Conservation (phyloP, 2,113 vertebrate genomes). For the Ictalurus punctatus region DNA sequence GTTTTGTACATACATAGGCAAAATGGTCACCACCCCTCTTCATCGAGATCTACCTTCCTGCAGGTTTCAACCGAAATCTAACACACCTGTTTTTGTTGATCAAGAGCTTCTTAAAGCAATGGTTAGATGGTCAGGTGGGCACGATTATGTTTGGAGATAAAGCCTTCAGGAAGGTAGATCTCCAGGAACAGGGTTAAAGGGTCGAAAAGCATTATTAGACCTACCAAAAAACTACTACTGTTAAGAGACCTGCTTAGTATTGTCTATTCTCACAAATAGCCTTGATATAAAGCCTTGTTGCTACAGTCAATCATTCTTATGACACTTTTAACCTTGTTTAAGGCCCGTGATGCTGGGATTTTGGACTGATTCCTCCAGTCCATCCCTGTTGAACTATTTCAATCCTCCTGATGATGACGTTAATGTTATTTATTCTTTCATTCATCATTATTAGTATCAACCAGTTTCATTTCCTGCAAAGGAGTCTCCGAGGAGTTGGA, state of each 20-base stretch:
- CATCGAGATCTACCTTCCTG: too few species aligned
- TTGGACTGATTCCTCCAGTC: neutral
- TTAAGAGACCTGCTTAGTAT: neutral
- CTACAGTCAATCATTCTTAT: neutral
- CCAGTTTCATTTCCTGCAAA: neutral
- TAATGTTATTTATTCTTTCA: neutral
- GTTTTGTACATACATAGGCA: neutral
- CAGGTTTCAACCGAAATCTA: too few species aligned
- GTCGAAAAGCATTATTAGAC: neutral
- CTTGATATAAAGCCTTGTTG: neutral
- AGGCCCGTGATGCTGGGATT: neutral
- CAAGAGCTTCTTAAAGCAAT: too few species aligned
- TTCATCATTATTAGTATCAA: neutral
- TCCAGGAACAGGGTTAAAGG: too few species aligned
- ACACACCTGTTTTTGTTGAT: too few species aligned
- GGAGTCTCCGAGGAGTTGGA: neutral
- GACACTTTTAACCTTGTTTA: neutral
- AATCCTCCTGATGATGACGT: neutral
- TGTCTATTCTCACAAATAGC: neutral
- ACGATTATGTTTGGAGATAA: too few species aligned
- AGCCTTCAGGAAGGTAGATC: too few species aligned
- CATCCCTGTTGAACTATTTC: neutral
- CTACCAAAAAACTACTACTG: neutral
- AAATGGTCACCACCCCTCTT: neutral
- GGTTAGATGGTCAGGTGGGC: too few species aligned